phyloP scores from a whole-genome alignment of 2,888 invertebrate genomes.

The Acanthosepion pharaonis region DNA sequence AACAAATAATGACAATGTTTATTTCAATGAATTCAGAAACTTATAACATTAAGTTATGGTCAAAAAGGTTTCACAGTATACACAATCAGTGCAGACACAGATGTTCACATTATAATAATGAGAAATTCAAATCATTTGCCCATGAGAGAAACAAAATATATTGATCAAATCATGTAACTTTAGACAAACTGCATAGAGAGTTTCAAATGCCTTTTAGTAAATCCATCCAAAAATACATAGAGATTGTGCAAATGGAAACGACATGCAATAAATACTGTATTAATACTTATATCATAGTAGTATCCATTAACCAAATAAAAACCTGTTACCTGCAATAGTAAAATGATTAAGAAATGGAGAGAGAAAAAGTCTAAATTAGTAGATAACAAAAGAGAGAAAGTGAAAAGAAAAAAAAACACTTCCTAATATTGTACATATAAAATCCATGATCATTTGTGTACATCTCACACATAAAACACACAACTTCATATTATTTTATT shows the following conservation, averaged over 20 bases:
- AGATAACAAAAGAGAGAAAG: neutral
- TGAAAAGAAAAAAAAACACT: no score
- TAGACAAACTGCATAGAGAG: neutral
- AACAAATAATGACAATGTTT: neutral
- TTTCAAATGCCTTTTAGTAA: neutral
- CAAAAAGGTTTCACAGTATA: neutral
- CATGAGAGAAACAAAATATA: neutral
- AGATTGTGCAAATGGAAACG: neutral
- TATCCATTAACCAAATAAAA: neutral
- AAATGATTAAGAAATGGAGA: neutral
- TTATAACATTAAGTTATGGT: neutral
- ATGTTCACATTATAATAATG: conserved; percentile 33
- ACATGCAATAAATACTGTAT: neutral
- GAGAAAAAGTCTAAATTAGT: neutral
- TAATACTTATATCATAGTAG: neutral
- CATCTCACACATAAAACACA: no score
- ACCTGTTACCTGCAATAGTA: neutral
- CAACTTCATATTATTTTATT: no score
- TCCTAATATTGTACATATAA: no score
- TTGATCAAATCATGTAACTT: neutral
- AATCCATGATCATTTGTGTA: no score
- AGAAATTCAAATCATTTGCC: neutral
- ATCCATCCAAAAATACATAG: neutral
- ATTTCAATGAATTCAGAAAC: neutral
- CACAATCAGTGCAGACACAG: conserved; percentile 13